Percentiles rank a stretch among this genome's conserved stretches.
Conservation (phyloP, 2,797 vertebrate species). For the Pangasius djambal region DNA sequence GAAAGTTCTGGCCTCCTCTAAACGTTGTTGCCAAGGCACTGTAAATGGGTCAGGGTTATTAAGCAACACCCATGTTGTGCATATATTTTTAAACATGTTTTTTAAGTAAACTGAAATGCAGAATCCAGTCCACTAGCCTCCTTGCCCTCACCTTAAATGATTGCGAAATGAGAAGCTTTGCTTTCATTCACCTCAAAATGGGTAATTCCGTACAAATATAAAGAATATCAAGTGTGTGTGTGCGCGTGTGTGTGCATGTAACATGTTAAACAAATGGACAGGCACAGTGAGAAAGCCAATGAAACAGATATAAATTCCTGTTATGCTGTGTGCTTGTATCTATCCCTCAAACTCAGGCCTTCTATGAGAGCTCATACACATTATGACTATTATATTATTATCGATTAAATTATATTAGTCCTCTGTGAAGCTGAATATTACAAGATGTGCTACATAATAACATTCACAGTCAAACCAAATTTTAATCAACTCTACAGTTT, state of each 20-base stretch:
- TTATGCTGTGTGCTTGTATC: neutral
- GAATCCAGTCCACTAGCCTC: conserved; percentile 33
- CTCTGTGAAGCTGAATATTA: neutral
- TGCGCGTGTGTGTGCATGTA: too few relatives aligned
- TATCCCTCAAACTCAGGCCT: neutral
- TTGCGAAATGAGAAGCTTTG: neutral
- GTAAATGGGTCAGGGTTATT: conserved; percentile 79
- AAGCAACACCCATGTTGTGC: conserved; percentile 69
- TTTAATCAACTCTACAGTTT: conserved; percentile 5
- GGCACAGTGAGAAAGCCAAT: neutral
- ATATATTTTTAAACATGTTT: conserved; percentile 77
- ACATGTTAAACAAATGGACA: neutral
- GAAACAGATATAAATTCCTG: neutral
- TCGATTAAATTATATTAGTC: conserved; percentile 3
- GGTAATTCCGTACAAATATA: neutral
- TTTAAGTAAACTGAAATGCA: conserved; percentile 59
- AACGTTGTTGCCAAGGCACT: conserved; percentile 52
- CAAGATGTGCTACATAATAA: conserved; percentile 10
- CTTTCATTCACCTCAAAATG: neutral
- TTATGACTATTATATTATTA: neutral
- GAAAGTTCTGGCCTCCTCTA: conserved; percentile 20
- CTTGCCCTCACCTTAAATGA: neutral
- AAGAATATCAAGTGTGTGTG: neutral
- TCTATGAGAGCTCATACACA: neutral
- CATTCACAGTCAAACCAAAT: neutral